Conservation (phyloP, 2,888 invertebrate species). For the Agrochola macilenta region DNA sequence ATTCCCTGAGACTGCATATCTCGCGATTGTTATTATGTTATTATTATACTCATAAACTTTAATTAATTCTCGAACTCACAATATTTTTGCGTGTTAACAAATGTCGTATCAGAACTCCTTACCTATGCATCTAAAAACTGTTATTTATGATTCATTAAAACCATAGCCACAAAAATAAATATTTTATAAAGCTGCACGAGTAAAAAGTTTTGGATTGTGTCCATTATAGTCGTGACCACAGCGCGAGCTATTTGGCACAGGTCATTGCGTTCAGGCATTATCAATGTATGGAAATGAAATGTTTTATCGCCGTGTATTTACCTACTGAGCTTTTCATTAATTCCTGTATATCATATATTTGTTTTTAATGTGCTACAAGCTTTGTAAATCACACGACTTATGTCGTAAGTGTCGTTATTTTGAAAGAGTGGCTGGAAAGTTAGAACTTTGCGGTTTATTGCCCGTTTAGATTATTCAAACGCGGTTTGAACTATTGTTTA, state of each 20-base stretch:
- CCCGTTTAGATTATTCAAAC: conserved; percentile 33
- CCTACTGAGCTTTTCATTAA: conserved; percentile 53
- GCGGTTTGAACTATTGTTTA: conserved; percentile 24
- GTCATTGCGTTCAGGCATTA: conserved; percentile 75
- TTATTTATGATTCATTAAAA: conserved; percentile 31
- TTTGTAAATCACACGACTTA: conserved; percentile 39
- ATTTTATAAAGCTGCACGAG: conserved; percentile 63
- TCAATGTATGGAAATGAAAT: conserved; percentile 74
- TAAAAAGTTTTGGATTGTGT: conserved; percentile 85
- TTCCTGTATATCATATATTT: conserved; percentile 40
- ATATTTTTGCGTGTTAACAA: background rate
- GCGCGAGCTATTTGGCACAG: conserved; percentile 80
- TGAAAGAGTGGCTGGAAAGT: conserved; percentile 26
- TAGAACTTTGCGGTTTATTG: conserved; percentile 19
- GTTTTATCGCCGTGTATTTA: conserved; percentile 62
- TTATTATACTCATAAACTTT: background rate
- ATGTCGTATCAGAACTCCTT: background rate
- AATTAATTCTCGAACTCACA: background rate
- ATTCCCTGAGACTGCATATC: no score
- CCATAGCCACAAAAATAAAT: conserved; percentile 48
- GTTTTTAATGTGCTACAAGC: conserved; percentile 31
- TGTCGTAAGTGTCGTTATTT: background rate
- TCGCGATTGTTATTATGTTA: no score
- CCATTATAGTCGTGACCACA: conserved; percentile 85
- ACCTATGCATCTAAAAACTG: background rate